Percentiles rank a stretch among this genome's conserved stretches.
Conservation (phyloP, 1,140 invertebrate genomes). For the Procambarus clarkii region DNA sequence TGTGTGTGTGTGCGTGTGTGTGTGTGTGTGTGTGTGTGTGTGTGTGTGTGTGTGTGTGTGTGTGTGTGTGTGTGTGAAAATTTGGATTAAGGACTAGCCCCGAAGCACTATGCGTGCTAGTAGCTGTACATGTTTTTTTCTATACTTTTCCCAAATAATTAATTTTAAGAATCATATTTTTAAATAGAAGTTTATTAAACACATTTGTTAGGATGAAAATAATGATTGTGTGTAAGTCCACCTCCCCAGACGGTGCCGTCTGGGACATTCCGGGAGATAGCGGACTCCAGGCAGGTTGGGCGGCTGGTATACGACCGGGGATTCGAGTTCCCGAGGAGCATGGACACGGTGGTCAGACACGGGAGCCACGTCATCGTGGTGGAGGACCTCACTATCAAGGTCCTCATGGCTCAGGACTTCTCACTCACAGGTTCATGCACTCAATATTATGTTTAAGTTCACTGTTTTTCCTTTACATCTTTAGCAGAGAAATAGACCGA, state of each 20-base stretch:
- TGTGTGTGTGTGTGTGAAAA: too few species aligned
- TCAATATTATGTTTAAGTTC: too few species aligned
- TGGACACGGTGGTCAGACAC: not conserved
- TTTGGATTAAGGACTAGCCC: too few species aligned
- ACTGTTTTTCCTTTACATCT: too few species aligned
- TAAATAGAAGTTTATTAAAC: not conserved
- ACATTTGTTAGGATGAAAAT: not conserved
- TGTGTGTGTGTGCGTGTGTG: too few species aligned
- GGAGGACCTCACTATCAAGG: constrained; percentile 43
- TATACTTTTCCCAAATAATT: not conserved
- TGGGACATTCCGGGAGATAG: constrained; percentile 29
- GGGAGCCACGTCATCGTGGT: constrained; percentile 30
- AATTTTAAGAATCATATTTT: not conserved
- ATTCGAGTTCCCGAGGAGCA: not conserved
- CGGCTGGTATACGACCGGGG: not conserved
- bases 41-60: too few species aligned
- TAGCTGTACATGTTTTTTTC: too few species aligned
- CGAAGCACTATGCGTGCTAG: too few species aligned
- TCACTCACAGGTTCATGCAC: constrained; percentile 7
- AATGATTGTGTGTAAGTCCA: not conserved
- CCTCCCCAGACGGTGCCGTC: not conserved
- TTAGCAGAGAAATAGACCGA: too few species aligned
- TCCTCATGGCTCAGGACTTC: constrained; percentile 42
- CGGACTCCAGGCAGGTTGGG: not conserved
- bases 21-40: too few species aligned